Conservation (phyloP, 2,888 invertebrate species). For the Omphaloscelis lunosa region DNA sequence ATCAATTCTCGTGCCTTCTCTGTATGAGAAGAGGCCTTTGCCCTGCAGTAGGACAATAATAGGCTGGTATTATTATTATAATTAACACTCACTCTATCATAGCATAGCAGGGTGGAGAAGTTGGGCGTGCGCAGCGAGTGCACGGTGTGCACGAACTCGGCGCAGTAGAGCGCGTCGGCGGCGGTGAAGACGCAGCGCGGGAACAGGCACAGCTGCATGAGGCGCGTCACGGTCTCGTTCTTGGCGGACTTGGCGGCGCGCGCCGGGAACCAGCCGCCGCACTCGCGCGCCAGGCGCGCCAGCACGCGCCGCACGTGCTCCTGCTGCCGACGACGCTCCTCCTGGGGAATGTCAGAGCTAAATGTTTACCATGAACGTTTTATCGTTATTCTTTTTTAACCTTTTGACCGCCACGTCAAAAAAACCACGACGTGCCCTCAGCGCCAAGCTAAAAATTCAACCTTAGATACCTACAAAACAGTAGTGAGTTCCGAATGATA, state of each 20-base stretch:
- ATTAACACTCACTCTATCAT: slow-evolving; percentile 95
- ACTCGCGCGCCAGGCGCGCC: slow-evolving; percentile 93
- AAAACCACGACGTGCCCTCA: too few species aligned
- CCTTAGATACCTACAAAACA: too few species aligned
- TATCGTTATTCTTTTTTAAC: background rate
- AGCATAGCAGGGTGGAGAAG: slow-evolving; percentile 99
- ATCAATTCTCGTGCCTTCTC: background rate
- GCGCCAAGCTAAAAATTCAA: too few species aligned
- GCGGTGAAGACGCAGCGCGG: slow-evolving; percentile 99
- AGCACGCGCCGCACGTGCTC: slow-evolving; percentile 98
- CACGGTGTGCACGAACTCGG: slow-evolving; percentile 98
- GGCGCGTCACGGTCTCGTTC: slow-evolving; percentile 98
- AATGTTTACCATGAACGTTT: background rate
- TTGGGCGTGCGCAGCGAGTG: slow-evolving; percentile 98
- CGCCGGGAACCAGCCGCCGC: slow-evolving; percentile 96
- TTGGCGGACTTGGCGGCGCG: slow-evolving; percentile 97
- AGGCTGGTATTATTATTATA: background rate
- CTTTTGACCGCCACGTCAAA: too few species aligned
- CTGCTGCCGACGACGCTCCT: slow-evolving; percentile 97
- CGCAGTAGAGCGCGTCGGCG: slow-evolving; percentile 98
- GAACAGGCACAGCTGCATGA: slow-evolving; percentile 98
- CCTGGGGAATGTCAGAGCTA: slow-evolving; percentile 88
- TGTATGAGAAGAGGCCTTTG: background rate
- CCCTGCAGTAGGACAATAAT: background rate
- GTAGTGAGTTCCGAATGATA: too few species aligned